phyloP scores from a whole-genome alignment of 2,888 invertebrate species.

The Agriopis leucophaearia region DNA sequence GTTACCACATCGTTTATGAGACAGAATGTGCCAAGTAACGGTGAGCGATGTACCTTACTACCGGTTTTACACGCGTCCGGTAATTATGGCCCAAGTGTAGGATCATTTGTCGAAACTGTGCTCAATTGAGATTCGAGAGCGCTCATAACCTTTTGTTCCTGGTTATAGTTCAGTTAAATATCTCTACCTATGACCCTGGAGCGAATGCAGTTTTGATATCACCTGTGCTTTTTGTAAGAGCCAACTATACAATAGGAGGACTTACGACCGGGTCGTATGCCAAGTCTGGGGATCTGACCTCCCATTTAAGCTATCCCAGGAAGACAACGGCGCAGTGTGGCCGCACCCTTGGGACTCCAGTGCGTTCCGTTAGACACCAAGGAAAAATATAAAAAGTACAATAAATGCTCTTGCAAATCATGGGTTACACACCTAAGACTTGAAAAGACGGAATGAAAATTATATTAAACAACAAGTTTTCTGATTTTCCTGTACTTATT shows the following conservation, averaged over 20 bases:
- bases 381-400: too few relatives aligned
- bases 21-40: slow-evolving; percentile 81
- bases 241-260: too few relatives aligned
- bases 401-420: background rate
- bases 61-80: slow-evolving; percentile 80
- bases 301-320: too few relatives aligned
- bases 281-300: too few relatives aligned
- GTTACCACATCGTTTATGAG: slow-evolving; percentile 73
- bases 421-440: background rate
- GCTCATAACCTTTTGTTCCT: background rate
- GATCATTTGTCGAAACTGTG: slow-evolving; percentile 69
- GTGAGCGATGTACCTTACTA: slow-evolving; percentile 77
- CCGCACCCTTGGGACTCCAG: too few relatives aligned
- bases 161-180: background rate
- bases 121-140: slow-evolving; percentile 36
- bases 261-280: too few relatives aligned
- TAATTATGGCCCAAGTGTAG: slow-evolving; percentile 71
- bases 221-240: too few relatives aligned
- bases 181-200: background rate
- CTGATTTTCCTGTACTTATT: slow-evolving; percentile 21
- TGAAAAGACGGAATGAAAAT: background rate
- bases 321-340: too few relatives aligned
- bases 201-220: too few relatives aligned
- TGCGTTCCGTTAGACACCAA: too few relatives aligned
- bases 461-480: background rate